phyloP scores from a whole-genome alignment of 2,113 vertebrate species.

The Trochalopteron elliotii region DNA sequence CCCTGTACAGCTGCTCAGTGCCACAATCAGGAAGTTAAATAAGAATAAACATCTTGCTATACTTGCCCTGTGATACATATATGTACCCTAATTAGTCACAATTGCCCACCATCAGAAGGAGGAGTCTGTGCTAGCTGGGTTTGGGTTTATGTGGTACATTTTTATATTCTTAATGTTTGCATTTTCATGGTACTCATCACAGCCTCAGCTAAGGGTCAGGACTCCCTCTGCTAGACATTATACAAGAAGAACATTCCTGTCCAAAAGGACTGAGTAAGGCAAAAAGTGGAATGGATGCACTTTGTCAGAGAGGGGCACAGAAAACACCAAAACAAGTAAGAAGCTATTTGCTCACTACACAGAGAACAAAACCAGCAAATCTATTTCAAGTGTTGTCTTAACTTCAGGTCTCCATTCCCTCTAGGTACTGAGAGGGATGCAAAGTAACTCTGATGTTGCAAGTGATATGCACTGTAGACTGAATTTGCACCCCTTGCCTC shows the following conservation, averaged over 20 bases:
- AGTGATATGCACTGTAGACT: not conserved
- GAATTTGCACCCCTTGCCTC: not conserved
- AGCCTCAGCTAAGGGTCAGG: not conserved
- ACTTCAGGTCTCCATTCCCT: not conserved
- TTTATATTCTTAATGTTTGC: not conserved
- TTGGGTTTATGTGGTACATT: not conserved
- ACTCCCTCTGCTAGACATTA: not conserved
- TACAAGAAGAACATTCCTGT: not conserved
- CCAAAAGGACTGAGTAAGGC: not conserved
- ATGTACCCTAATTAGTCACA: not conserved
- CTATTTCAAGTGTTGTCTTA: not conserved
- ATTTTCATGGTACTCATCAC: not conserved
- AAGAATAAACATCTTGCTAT: not conserved
- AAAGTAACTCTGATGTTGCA: not conserved
- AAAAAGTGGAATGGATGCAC: not conserved
- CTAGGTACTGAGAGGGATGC: not conserved
- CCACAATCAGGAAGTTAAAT: not conserved
- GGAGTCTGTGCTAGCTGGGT: not conserved
- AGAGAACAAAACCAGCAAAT: not conserved
- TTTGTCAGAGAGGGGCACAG: not conserved
- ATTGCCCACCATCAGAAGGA: not conserved
- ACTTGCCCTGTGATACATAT: not conserved
- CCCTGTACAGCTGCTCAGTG: not conserved
- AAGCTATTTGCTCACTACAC: not conserved
- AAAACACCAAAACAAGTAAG: not conserved